Evolutionary conservation across 2,888 invertebrate species (phyloP), one percentile per base, ranked within the genome.

Genomic region (Punctoribates punctum): DNA sequence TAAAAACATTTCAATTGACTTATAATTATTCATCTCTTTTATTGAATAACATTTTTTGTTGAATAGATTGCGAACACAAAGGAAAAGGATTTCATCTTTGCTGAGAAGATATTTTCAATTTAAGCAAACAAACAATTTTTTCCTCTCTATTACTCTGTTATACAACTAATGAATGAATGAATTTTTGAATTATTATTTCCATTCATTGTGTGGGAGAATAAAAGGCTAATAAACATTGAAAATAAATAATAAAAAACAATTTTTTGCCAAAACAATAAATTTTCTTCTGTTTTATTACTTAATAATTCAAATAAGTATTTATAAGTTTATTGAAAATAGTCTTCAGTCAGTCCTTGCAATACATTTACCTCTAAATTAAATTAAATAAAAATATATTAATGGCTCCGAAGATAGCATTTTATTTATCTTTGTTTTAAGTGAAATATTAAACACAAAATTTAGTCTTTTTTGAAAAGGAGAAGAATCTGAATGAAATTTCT

Each of bases 21-120:
- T 11, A 25, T 5, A 20, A 54, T 54, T 54, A 20, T 57, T 57
- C 57, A 25, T 57, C 23, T 54, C 42, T 54, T 54, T 20, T 54
- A 8, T 20, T 20, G 20, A 4, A 27, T 60, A 25, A 60, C 4
- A n/a, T 34, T 38, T 65, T 34, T 34, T 27, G 11, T 34, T 51
- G 17, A 51, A n/a, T 23, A 70, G 70, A 70, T 23, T 2, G 20
- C 5, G 23, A 70, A 46, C 70, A 70, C 23, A 70, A 23, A 46
- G 70, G 70, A 42, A 70, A 23, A n/a, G 70, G 70, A 38, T 70
- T 46, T 70, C 70, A 70, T 42, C 70, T 70, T 70, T 70, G 70
- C 70, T 70, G n/a, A 70, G 4, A 25, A 65, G 6, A 65, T 65
- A 34, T 34, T n/a, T 34, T 34, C 29, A 60, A 60, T n/a, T 11